Conservation (phyloP, 1,140 invertebrate genomes). For the Halesus radiatus region DNA sequence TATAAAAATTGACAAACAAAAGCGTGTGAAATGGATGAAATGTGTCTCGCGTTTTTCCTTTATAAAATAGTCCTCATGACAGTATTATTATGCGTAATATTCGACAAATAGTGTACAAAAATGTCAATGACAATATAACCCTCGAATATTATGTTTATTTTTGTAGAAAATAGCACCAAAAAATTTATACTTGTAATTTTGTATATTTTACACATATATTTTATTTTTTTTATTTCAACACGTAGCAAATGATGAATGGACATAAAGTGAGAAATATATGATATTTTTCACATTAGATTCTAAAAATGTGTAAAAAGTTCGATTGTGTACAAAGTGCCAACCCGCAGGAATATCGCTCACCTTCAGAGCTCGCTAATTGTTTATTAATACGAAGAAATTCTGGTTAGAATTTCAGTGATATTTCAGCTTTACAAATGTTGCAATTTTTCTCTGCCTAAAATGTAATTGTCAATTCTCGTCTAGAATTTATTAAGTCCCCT, state of each 20-base stretch:
- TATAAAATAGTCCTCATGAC: not conserved
- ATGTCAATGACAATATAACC: conserved; percentile 31
- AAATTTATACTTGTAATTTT: too few relatives aligned
- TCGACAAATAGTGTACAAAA: conserved; percentile 6
- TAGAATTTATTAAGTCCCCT: conserved; percentile 9
- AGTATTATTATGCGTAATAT: not conserved
- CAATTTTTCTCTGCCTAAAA: conserved; percentile 55
- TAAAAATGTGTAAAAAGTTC: conserved; percentile 15
- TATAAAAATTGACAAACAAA: too few relatives aligned
- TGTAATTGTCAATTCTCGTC: conserved; percentile 33
- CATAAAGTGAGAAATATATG: too few relatives aligned
- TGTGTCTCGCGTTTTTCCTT: too few relatives aligned
- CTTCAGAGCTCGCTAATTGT: conserved; percentile 44
- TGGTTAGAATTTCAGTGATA: conserved; percentile 56
- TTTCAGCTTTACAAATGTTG: conserved; percentile 55
- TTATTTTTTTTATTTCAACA: too few relatives aligned
- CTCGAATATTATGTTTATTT: conserved; percentile 21
- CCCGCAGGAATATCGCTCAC: conserved; percentile 50
- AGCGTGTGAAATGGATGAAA: too few relatives aligned
- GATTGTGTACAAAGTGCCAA: conserved; percentile 49
- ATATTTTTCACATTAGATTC: not conserved
- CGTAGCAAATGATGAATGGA: too few relatives aligned
- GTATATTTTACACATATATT: too few relatives aligned
- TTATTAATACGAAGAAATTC: conserved; percentile 55
- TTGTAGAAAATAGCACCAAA: conserved; percentile 11